Conservation (phyloP, 2,797 vertebrate species). For the Muscicapa striata region DNA sequence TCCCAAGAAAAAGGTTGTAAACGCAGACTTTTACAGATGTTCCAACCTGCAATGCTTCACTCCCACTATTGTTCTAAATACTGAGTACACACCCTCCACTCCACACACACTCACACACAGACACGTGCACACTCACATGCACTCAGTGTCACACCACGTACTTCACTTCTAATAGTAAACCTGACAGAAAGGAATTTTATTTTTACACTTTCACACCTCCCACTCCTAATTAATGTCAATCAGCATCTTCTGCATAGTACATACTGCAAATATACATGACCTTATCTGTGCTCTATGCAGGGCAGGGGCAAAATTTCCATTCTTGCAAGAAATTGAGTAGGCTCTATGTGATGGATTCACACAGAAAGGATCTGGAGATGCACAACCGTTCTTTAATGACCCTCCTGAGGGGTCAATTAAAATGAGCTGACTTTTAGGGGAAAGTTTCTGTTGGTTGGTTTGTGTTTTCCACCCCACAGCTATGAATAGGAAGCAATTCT, state of each 20-base stretch:
- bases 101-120: neutral
- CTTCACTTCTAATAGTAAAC: conserved; percentile 60
- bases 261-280: conserved; percentile 25
- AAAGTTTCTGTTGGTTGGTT: neutral
- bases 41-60: conserved; percentile 8
- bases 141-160: neutral
- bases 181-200: conserved; percentile 53
- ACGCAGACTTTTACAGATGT: neutral
- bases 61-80: conserved; percentile 44
- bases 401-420: neutral
- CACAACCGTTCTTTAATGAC: neutral
- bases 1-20: neutral
- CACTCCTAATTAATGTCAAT: conserved; percentile 73
- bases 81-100: conserved; percentile 23
- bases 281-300: neutral
- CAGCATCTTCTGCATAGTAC: conserved; percentile 51
- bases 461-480: neutral
- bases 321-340: neutral
- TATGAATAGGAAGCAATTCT: neutral
- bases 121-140: neutral
- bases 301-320: conserved; percentile 31
- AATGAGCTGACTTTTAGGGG: neutral
- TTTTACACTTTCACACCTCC: conserved; percentile 61
- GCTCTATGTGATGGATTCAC: neutral
- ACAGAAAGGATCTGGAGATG: neutral